These are phyloP conservation scores for Leptopilina myrica DNA, from an alignment of 2,888 invertebrate species.

Conservation along the genomic window DNA sequence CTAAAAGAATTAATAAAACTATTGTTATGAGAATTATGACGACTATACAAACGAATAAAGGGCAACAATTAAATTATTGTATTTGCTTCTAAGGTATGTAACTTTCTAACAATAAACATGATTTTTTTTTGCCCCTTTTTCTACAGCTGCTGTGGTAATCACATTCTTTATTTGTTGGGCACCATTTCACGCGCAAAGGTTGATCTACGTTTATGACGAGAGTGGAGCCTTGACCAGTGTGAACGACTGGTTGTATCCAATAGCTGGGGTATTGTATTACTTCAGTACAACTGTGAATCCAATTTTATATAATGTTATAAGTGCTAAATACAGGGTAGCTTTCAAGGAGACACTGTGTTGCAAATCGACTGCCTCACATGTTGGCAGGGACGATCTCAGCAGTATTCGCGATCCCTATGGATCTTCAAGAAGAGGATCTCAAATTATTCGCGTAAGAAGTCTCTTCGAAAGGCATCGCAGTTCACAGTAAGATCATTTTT, in stretches of 20 bases:
- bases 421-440: constrained; percentile 7
- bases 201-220: constrained; percentile 88
- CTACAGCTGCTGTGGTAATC: constrained; percentile 92
- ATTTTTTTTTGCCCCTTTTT: constrained; percentile 34
- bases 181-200: constrained; percentile 94
- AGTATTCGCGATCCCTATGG: not conserved
- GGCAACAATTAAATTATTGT: too few relatives aligned
- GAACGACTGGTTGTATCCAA: constrained; percentile 88
- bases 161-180: constrained; percentile 98
- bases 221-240: constrained; percentile 80
- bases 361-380: constrained; percentile 16
- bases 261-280: constrained; percentile 90
- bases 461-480: constrained; percentile 15
- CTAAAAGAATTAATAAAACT: too few relatives aligned
- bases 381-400: constrained; percentile 3
- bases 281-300: constrained; percentile 91
- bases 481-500: not conserved
- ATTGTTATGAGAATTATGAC: too few relatives aligned
- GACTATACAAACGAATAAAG: too few relatives aligned
- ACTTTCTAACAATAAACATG: not conserved
- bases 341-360: constrained; percentile 81
- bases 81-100: too few relatives aligned
- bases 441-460: constrained; percentile 23
- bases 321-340: constrained; percentile 85
- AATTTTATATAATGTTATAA: constrained; percentile 91